Percentiles rank a stretch among this genome's conserved stretches.
phyloP scores from a whole-genome alignment of 1,140 invertebrate species.

The Holotrichia oblita region DNA sequence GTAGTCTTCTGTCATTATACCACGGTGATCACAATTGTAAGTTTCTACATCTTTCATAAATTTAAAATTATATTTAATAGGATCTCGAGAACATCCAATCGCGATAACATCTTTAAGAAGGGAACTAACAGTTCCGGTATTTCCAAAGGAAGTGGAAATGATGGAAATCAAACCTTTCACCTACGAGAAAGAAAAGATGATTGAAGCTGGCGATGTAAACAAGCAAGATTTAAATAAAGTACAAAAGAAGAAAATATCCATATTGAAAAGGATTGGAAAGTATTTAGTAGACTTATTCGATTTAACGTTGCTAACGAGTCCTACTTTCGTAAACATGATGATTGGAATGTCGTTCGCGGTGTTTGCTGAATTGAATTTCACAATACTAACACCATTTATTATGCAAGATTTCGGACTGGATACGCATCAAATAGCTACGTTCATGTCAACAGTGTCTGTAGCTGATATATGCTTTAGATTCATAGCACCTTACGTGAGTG shows the following conservation, averaged over 20 bases:
- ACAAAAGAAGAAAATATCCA: constrained; percentile 45
- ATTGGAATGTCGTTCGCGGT: constrained; percentile 73
- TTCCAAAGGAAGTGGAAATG: constrained; percentile 45
- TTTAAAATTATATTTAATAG: constrained; percentile 22
- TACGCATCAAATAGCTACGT: constrained; percentile 67
- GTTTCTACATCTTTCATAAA: background rate
- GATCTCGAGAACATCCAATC: background rate
- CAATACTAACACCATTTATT: constrained; percentile 74
- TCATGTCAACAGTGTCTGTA: constrained; percentile 69
- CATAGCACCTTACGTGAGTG: constrained; percentile 70
- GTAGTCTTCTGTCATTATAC: background rate
- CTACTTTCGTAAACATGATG: constrained; percentile 72
- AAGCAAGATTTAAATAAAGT: constrained; percentile 6
- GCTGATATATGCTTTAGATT: constrained; percentile 70
- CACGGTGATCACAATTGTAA: constrained; percentile 6
- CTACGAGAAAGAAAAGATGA: background rate
- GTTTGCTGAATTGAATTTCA: constrained; percentile 76
- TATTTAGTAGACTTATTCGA: constrained; percentile 32
- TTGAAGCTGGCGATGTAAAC: background rate
- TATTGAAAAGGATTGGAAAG: constrained; percentile 4
- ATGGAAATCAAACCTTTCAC: background rate
- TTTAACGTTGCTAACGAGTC: constrained; percentile 63
- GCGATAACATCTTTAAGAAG: constrained; percentile 4
- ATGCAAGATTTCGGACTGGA: constrained; percentile 68
- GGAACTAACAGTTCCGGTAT: background rate